A percentile compares a stretch with the other conserved stretches of the same genome.
Evolutionary conservation across 2,888 invertebrate species (phyloP).

Genomic region (Blera fallax): DNA sequence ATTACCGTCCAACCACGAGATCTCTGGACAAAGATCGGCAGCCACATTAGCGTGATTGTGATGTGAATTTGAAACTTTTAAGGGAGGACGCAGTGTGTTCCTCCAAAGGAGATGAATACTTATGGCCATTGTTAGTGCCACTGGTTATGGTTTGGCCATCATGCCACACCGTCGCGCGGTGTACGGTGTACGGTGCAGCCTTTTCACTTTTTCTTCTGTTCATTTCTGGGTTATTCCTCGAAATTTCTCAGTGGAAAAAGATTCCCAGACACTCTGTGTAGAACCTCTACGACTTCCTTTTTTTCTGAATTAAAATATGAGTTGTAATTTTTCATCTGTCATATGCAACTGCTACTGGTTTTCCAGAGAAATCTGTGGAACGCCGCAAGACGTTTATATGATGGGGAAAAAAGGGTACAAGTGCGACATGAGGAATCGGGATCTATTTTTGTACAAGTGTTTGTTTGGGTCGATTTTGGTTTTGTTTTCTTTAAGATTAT

Average conservation of each 20-base stretch:
- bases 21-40: constrained; percentile 53
- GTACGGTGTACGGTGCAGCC: constrained; percentile 10
- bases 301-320: constrained; percentile 72
- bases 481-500: constrained; percentile 26
- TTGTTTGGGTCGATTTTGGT: constrained; percentile 33
- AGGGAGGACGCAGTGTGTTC: constrained; percentile 39
- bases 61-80: constrained; percentile 54
- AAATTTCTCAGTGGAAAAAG: constrained; percentile 50
- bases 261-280: constrained; percentile 47
- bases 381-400: constrained; percentile 16
- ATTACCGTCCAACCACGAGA: constrained; percentile 44
- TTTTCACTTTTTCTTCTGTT: constrained; percentile 34
- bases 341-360: constrained; percentile 75
- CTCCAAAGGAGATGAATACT: constrained; percentile 63
- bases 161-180: constrained; percentile 28
- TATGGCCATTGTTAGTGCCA: constrained; percentile 61
- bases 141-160: constrained; percentile 52
- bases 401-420: constrained; percentile 25
- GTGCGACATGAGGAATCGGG: constrained; percentile 49
- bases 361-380: constrained; percentile 73
- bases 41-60: constrained; percentile 60
- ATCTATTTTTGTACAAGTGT: constrained; percentile 58
- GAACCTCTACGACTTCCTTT: constrained; percentile 5
- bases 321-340: constrained; percentile 74
- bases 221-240: constrained; percentile 67